phyloP scores from a whole-genome alignment of 2,113 vertebrate genomes.

The Orycteropus afer region DNA sequence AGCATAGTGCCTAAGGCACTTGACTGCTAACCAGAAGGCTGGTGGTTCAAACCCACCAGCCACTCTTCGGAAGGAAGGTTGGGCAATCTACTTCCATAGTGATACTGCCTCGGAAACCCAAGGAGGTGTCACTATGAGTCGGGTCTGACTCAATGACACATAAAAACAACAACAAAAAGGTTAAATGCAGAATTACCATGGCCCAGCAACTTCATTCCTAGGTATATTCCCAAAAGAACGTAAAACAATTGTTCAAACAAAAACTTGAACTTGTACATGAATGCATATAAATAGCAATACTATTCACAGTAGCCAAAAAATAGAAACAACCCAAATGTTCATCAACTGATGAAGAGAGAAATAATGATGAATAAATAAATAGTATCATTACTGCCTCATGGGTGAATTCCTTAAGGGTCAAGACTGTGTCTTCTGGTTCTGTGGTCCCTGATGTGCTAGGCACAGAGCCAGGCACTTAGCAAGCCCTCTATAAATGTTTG shows the following conservation, averaged over 20 bases:
- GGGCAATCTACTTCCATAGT: too few species aligned
- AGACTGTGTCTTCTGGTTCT: background rate
- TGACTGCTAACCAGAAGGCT: too few species aligned
- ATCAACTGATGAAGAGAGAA: background rate
- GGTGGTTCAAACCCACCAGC: too few species aligned
- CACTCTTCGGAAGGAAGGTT: too few species aligned
- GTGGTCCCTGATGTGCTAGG: background rate
- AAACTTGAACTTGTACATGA: background rate
- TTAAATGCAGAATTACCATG: background rate
- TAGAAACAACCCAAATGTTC: background rate
- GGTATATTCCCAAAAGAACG: background rate
- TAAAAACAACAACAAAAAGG: too few species aligned
- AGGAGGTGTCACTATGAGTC: too few species aligned
- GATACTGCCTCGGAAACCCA: too few species aligned
- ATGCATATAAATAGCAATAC: background rate
- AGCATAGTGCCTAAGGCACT: too few species aligned
- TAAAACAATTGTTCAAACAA: background rate
- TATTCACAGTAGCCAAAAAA: background rate
- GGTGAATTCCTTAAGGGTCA: background rate
- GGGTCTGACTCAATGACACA: too few species aligned
- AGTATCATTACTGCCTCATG: background rate
- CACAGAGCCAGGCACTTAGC: background rate
- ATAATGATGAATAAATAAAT: background rate
- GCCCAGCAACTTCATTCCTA: background rate
- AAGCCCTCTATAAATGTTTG: background rate